A percentile compares a stretch with the other conserved stretches of the same genome.
Evolutionary conservation across 1,140 invertebrate genomes (phyloP).

Genomic region (Oscheius sp.): DNA sequence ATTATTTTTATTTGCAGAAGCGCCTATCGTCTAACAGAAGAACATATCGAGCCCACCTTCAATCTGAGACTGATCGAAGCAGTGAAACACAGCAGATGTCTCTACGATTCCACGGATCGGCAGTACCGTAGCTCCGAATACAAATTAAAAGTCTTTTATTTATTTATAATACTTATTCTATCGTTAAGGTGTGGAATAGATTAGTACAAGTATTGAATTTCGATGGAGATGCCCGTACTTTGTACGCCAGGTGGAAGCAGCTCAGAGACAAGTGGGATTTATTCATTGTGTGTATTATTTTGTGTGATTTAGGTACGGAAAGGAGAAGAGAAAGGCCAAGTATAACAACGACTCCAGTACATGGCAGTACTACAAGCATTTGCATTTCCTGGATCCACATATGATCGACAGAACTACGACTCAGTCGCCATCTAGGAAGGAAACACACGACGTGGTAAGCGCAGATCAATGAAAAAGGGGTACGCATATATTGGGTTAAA

Average conservation of each 20-base stretch:
- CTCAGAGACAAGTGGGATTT: constrained; percentile 34
- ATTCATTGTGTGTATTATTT: too few species aligned
- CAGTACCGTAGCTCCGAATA: constrained; percentile 38
- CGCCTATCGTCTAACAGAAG: constrained; percentile 10
- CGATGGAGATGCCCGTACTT: constrained; percentile 33
- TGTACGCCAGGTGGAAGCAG: constrained; percentile 35
- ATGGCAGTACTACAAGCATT: constrained; percentile 43
- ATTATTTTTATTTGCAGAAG: too few species aligned
- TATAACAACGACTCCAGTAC: constrained; percentile 20
- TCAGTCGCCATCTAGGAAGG: constrained; percentile 19
- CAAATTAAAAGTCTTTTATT: constrained; percentile 24
- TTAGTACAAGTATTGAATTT: constrained; percentile 21
- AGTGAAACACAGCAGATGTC: constrained; percentile 34
- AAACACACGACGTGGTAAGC: constrained; percentile 3
- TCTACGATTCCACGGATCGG: constrained; percentile 38
- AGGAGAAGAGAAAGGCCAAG: constrained; percentile 41
- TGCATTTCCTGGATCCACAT: constrained; percentile 39
- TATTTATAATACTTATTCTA: neutral
- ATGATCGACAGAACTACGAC: constrained; percentile 35
- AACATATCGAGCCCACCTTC: constrained; percentile 38
- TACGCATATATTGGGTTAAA: too few species aligned
- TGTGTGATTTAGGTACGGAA: constrained; percentile 35
- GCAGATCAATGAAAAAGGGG: neutral
- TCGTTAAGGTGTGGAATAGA: constrained; percentile 18
- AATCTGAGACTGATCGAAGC: constrained; percentile 44